Conservation (phyloP, 2,888 invertebrate genomes). For the Xanthostigma xanthostigma region DNA sequence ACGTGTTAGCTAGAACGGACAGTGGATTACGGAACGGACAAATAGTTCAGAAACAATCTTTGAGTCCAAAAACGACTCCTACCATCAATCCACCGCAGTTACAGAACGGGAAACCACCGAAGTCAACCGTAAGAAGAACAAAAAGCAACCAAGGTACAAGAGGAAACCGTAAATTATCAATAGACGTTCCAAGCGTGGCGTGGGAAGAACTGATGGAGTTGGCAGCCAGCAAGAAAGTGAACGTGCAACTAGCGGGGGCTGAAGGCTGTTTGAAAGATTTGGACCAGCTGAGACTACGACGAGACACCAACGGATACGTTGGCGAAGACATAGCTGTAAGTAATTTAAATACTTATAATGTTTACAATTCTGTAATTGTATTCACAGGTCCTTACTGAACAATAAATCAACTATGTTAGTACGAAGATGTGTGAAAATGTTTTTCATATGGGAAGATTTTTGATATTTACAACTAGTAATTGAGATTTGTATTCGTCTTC, state of each 20-base stretch:
- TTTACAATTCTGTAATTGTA: too few species aligned
- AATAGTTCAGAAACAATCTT: too few species aligned
- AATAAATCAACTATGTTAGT: too few species aligned
- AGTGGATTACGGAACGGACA: too few species aligned
- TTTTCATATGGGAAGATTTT: too few species aligned
- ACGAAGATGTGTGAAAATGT: too few species aligned
- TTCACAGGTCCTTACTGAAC: too few species aligned
- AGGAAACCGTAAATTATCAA: slow-evolving; percentile 14
- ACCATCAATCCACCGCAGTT: not conserved
- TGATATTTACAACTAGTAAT: too few species aligned
- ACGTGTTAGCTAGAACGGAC: too few species aligned
- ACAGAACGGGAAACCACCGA: not conserved
- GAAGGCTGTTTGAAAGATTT: slow-evolving; percentile 26
- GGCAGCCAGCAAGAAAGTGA: slow-evolving; percentile 34
- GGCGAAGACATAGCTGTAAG: slow-evolving; percentile 15
- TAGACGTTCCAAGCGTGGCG: slow-evolving; percentile 21
- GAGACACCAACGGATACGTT: slow-evolving; percentile 6
- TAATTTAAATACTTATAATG: not conserved
- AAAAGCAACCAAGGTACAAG: slow-evolving; percentile 26
- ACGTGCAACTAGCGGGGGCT: slow-evolving; percentile 16
- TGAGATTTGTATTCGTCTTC: too few species aligned
- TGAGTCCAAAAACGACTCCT: too few species aligned
- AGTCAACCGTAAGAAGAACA: slow-evolving; percentile 28
- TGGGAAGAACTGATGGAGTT: slow-evolving; percentile 41
- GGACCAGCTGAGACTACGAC: slow-evolving; percentile 21